Evolutionary conservation across 2,888 invertebrate species (phyloP).

Genomic region (Pyralis farinalis): DNA sequence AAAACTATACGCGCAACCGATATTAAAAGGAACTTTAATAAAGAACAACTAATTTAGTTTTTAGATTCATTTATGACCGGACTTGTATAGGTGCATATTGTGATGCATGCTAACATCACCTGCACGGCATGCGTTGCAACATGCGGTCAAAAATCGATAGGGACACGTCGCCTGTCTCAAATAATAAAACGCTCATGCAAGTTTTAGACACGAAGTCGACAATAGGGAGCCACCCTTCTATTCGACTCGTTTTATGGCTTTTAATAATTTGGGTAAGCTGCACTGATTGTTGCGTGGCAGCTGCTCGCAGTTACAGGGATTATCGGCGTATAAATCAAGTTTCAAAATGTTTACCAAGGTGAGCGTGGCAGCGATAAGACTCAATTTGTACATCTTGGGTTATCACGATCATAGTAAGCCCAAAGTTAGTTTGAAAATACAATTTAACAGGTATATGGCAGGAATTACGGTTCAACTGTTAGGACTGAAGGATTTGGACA

Average conservation of each 20-base stretch:
- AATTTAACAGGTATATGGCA: not conserved
- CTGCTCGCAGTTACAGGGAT: slow-evolving; percentile 63
- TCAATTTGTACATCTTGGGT: slow-evolving; percentile 20
- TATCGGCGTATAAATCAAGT: slow-evolving; percentile 48
- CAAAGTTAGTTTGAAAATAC: not conserved
- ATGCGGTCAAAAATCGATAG: slow-evolving; percentile 51
- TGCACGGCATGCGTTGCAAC: slow-evolving; percentile 18
- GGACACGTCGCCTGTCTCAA: slow-evolving; percentile 55
- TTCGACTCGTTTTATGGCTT: slow-evolving; percentile 77
- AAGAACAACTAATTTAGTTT: not conserved
- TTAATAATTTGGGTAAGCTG: slow-evolving; percentile 78
- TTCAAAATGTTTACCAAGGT: slow-evolving; percentile 43
- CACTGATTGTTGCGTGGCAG: slow-evolving; percentile 73
- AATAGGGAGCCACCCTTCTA: slow-evolving; percentile 74
- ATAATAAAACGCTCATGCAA: slow-evolving; percentile 68
- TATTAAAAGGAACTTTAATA: no score
- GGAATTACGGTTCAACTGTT: no score
- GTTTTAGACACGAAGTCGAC: slow-evolving; percentile 62
- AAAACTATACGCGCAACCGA: no score
- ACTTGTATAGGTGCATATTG: not conserved
- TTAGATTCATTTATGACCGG: not conserved
- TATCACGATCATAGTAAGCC: slow-evolving; percentile 1
- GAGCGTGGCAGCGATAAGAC: slow-evolving; percentile 44
- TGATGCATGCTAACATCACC: not conserved
- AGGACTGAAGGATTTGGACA: no score